These are phyloP conservation scores for Netelia fuscicornis DNA, from an alignment of 2,888 invertebrate species.

Conservation along the genomic window DNA sequence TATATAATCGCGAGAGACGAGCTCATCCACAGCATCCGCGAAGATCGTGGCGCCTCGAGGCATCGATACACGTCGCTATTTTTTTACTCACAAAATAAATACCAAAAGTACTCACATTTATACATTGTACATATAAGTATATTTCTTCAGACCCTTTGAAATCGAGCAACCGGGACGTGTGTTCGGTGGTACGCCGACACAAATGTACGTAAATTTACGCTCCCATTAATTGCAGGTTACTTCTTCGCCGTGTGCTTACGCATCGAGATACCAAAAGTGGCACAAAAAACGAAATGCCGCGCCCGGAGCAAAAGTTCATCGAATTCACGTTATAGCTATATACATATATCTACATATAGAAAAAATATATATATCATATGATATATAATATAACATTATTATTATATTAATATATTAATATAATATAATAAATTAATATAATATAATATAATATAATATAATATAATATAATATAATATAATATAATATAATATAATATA, in stretches of 20 bases:
- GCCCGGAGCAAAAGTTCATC: not conserved
- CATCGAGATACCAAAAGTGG: not conserved
- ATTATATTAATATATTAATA: no score
- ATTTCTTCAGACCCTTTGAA: conserved; percentile 1
- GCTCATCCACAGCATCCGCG: not conserved
- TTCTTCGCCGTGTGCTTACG: not conserved
- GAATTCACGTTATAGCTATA: not conserved
- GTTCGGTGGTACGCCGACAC: conserved; percentile 24
- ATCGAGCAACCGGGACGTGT: conserved; percentile 34
- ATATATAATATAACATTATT: no score
- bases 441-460: no score
- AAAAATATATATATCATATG: not conserved
- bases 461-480: no score
- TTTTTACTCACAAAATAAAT: conserved; percentile 30
- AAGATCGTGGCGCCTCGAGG: conserved; percentile 18
- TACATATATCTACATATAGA: no score
- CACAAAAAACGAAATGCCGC: not conserved
- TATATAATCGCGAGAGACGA: not conserved
- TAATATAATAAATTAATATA: no score
- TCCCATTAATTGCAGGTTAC: not conserved
- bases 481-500: no score
- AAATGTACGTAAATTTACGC: not conserved
- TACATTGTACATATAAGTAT: not conserved
- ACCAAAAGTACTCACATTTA: not conserved
- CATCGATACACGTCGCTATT: not conserved